Conservation (phyloP, 2,888 invertebrate genomes). For the Lithophane semibrunnea region DNA sequence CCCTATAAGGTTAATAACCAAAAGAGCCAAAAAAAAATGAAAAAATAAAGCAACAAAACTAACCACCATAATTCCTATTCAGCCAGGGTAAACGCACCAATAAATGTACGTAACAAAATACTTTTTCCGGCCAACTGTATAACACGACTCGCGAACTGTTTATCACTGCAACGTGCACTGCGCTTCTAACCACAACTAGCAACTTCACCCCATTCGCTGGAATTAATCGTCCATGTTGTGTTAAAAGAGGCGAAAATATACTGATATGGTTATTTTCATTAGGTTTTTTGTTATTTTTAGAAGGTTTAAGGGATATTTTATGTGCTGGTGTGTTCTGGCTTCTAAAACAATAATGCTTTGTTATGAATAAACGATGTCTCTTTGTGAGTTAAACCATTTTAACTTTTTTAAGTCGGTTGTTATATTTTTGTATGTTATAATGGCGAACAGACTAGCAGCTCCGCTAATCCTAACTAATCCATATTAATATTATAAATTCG, state of each 20-base stretch:
- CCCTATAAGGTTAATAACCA: no score
- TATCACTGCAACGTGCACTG: slow-evolving; percentile 70
- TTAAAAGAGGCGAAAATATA: slow-evolving; percentile 61
- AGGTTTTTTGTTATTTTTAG: slow-evolving; percentile 25
- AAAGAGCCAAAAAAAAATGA: neutral
- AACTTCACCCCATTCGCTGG: slow-evolving; percentile 68
- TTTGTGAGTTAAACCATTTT: neutral
- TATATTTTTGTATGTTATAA: neutral
- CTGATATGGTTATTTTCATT: slow-evolving; percentile 55
- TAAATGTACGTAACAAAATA: slow-evolving; percentile 66
- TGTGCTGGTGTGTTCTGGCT: slow-evolving; percentile 15
- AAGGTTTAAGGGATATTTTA: slow-evolving; percentile 20
- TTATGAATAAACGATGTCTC: slow-evolving; percentile 15
- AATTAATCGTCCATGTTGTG: slow-evolving; percentile 69
- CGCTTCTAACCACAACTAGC: slow-evolving; percentile 68
- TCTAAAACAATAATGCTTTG: slow-evolving; percentile 36
- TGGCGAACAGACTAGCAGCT: neutral
- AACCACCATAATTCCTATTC: slow-evolving; percentile 38
- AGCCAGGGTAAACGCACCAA: slow-evolving; percentile 66
- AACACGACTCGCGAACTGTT: slow-evolving; percentile 62
- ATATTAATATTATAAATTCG: no score
- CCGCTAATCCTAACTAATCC: no score
- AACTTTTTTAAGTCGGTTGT: neutral
- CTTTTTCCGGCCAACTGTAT: slow-evolving; percentile 64
- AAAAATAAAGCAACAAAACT: neutral